A percentile compares a stretch with the other conserved stretches of the same genome.
These are phyloP conservation scores for Heliocidaris erythrogramma DNA, from an alignment of 35 echinoderm and acorn worm species.

Conservation along the genomic window DNA sequence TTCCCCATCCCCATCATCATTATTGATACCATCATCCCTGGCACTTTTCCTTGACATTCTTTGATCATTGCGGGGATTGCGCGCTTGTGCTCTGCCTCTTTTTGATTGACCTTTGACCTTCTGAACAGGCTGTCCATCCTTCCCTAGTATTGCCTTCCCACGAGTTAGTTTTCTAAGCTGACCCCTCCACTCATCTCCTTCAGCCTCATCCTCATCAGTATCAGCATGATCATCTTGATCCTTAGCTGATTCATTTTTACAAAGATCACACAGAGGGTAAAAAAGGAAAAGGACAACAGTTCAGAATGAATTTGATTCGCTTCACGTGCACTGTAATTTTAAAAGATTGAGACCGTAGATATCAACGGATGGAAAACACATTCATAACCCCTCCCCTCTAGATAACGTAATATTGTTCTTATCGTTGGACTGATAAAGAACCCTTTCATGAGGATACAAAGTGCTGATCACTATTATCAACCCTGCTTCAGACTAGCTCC, in stretches of 20 bases:
- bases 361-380: neutral
- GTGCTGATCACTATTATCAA: no score
- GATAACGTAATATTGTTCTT: no score
- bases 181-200: neutral
- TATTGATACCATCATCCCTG: neutral
- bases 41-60: neutral
- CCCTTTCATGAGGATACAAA: no score
- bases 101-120: neutral
- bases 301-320: neutral
- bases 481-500: no score
- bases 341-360: neutral
- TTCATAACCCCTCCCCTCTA: neutral
- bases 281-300: neutral
- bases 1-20: conserved; percentile 7
- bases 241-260: neutral
- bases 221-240: neutral
- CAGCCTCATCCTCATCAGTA: neutral
- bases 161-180: neutral
- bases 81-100: neutral
- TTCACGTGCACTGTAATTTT: neutral
- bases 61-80: neutral
- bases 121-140: conserved; percentile 46
- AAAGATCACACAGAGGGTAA: neutral
- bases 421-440: no score
- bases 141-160: conserved; percentile 55